phyloP scores from a whole-genome alignment of 2,113 vertebrate species.

The Hoplias malabaricus region DNA sequence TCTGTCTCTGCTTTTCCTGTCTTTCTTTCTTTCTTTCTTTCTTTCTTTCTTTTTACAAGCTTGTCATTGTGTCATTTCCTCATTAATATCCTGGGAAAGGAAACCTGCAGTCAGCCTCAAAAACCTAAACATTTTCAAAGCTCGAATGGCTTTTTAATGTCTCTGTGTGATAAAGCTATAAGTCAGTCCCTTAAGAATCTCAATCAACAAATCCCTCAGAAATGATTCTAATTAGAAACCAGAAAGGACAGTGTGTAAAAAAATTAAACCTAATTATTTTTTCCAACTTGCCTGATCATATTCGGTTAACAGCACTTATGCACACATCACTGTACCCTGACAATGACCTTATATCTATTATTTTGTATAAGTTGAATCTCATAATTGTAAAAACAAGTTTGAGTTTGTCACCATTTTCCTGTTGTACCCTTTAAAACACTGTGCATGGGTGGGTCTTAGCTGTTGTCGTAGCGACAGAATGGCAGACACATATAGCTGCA shows the following conservation, averaged over 20 bases:
- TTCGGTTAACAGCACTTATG: conserved; percentile 61
- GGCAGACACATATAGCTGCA: conserved; percentile 28
- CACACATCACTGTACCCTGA: conserved; percentile 69
- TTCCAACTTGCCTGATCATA: conserved; percentile 58
- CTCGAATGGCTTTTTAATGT: conserved; percentile 25
- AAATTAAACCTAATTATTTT: conserved; percentile 66
- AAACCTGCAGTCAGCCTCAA: conserved; percentile 38
- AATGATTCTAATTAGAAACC: conserved; percentile 33
- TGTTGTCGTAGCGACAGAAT: conserved; percentile 20
- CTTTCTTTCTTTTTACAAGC: conserved; percentile 43
- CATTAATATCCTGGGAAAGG: conserved; percentile 76
- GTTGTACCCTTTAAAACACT: not conserved
- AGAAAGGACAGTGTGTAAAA: not conserved
- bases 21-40: conserved; percentile 38
- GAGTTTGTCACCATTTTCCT: conserved; percentile 42
- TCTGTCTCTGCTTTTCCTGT: conserved; percentile 53
- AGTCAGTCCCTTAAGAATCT: conserved; percentile 11
- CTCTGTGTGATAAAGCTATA: conserved; percentile 10
- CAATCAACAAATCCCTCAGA: conserved; percentile 14
- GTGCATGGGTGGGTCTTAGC: not conserved
- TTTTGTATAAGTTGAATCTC: conserved; percentile 67
- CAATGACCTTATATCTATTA: conserved; percentile 59
- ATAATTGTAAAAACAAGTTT: conserved; percentile 63
- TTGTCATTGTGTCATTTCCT: conserved; percentile 78
- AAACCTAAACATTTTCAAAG: conserved; percentile 25